Conservation (phyloP, 2,113 vertebrate genomes). For the Crotalus helleri region DNA sequence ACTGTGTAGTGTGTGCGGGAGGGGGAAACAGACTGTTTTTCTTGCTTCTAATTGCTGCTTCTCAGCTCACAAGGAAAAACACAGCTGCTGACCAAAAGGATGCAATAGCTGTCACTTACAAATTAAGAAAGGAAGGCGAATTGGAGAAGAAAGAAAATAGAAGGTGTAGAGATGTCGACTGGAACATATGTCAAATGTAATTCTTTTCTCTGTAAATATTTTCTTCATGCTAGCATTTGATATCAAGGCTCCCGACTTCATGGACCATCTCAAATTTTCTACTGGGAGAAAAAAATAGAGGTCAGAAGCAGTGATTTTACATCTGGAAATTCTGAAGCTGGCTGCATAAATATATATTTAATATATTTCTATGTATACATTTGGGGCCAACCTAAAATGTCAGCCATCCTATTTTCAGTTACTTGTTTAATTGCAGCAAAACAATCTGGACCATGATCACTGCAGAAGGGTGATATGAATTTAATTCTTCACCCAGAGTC, state of each 20-base stretch:
- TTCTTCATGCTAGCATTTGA: neutral
- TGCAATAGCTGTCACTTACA: neutral
- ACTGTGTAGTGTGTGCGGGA: neutral
- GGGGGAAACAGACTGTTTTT: neutral
- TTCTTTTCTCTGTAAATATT: neutral
- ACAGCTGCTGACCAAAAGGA: neutral
- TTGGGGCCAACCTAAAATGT: neutral
- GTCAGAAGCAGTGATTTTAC: neutral
- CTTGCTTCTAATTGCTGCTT: neutral
- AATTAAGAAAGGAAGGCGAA: neutral
- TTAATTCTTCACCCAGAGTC: neutral
- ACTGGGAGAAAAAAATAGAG: neutral
- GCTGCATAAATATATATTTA: neutral
- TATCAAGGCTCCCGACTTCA: neutral
- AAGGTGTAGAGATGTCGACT: neutral
- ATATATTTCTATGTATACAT: neutral
- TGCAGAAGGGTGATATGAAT: neutral
- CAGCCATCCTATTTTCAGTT: neutral
- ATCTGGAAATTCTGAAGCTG: neutral
- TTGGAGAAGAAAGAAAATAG: neutral
- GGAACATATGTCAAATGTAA: too few relatives aligned
- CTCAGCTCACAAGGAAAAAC: neutral
- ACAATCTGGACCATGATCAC: neutral
- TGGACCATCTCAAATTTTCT: neutral
- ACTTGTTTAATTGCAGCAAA: neutral